These are phyloP conservation scores for Coenonympha glycerion DNA, from an alignment of 2,888 invertebrate genomes.

Conservation along the genomic window DNA sequence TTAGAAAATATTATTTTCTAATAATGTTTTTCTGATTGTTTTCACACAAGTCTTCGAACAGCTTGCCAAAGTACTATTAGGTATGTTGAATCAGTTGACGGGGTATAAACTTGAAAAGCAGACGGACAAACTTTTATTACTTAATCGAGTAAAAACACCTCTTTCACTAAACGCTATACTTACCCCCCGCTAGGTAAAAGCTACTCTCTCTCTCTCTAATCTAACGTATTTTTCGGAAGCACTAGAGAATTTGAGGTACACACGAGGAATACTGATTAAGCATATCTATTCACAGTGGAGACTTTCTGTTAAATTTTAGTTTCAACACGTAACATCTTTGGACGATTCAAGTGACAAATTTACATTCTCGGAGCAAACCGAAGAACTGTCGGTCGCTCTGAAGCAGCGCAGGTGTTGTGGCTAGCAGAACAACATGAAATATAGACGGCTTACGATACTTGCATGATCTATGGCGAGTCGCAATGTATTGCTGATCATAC, in stretches of 20 bases:
- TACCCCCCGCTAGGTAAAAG: not conserved
- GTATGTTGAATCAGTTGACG: no score
- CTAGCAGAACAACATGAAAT: constrained; percentile 1
- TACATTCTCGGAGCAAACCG: not conserved
- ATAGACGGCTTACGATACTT: constrained; percentile 1
- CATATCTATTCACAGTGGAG: not conserved
- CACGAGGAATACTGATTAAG: not conserved
- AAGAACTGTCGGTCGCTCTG: not conserved
- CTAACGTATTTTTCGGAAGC: not conserved
- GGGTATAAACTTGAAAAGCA: no score
- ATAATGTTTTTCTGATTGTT: no score
- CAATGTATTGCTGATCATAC: not conserved
- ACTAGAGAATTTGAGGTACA: not conserved
- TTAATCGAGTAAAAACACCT: not conserved
- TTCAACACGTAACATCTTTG: not conserved
- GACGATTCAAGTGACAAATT: not conserved
- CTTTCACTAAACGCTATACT: not conserved
- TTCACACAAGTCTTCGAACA: no score
- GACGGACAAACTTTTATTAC: no score
- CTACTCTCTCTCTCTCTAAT: not conserved
- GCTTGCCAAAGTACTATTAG: no score
- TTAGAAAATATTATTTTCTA: no score
- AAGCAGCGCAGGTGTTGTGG: constrained; percentile 1
- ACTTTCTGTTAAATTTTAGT: not conserved
- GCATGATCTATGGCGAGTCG: not conserved